Evolutionary conservation across 2,888 invertebrate species (phyloP).

Genomic region (Epinotia ramella): DNA sequence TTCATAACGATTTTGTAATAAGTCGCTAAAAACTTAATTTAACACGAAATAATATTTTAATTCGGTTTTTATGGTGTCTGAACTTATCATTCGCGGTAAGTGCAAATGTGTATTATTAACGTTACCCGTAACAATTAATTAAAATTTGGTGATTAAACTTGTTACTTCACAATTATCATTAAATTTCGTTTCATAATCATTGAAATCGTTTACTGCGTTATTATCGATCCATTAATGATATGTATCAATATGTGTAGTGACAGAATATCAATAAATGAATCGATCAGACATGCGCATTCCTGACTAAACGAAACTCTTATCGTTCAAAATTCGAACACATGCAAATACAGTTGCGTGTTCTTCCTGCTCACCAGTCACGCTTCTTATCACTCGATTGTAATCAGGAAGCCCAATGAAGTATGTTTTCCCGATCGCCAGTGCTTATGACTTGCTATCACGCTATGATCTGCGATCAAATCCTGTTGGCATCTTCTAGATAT

Average conservation of each 20-base stretch:
- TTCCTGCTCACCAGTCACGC: constrained; percentile 26
- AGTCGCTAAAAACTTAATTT: constrained; percentile 15
- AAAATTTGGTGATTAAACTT: constrained; percentile 2
- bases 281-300: not conserved
- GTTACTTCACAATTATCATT: constrained; percentile 16
- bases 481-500: constrained; percentile 54
- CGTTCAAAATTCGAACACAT: constrained; percentile 7
- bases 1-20: constrained; percentile 27
- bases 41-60: constrained; percentile 26
- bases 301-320: constrained; percentile 9
- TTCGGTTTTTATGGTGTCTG: constrained; percentile 14
- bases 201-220: not conserved
- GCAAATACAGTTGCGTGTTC: constrained; percentile 15
- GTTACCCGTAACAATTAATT: constrained; percentile 13
- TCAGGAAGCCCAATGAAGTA: constrained; percentile 29
- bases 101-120: not conserved
- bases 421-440: constrained; percentile 33
- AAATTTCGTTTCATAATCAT: constrained; percentile 3
- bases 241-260: no score
- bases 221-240: not conserved
- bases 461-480: constrained; percentile 55
- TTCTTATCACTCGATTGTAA: constrained; percentile 30
- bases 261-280: not conserved
- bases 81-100: constrained; percentile 16
- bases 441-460: constrained; percentile 44